A percentile compares a stretch with the other conserved stretches of the same genome.
These are phyloP conservation scores for Cyprinodon tularosa DNA, from an alignment of 2,113 vertebrate species.

Conservation along the genomic window DNA sequence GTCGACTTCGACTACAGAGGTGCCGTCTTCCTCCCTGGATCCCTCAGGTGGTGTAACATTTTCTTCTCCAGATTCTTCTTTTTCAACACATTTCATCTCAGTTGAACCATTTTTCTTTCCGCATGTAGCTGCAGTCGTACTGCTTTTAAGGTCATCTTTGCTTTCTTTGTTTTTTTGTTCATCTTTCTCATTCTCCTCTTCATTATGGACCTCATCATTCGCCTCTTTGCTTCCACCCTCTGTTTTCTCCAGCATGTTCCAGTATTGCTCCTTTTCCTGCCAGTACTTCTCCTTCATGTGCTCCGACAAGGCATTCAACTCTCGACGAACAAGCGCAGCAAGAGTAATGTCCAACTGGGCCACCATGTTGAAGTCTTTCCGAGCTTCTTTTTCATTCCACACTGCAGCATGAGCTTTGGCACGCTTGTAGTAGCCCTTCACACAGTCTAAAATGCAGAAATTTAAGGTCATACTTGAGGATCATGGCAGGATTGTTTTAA, in stretches of 20 bases:
- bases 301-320: slow-evolving; percentile 82
- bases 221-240: slow-evolving; percentile 15
- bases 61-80: slow-evolving; percentile 17
- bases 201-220: background rate
- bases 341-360: slow-evolving; percentile 80
- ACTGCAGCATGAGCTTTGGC: slow-evolving; percentile 85
- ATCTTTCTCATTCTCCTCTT: background rate
- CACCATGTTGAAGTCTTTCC: slow-evolving; percentile 80
- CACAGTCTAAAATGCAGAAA: slow-evolving; percentile 76
- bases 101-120: slow-evolving; percentile 1
- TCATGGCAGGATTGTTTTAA: background rate
- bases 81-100: background rate
- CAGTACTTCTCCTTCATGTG: slow-evolving; percentile 85
- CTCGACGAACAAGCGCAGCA: slow-evolving; percentile 70
- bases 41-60: slow-evolving; percentile 14
- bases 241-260: slow-evolving; percentile 78
- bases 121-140: background rate
- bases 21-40: slow-evolving; percentile 17
- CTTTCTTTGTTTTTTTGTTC: slow-evolving; percentile 3
- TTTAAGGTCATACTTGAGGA: background rate
- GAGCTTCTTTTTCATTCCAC: slow-evolving; percentile 85
- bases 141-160: background rate
- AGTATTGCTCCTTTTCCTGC: slow-evolving; percentile 85
- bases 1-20: slow-evolving; percentile 4
- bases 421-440: slow-evolving; percentile 88